These are phyloP conservation scores for Nycticebus coucang DNA, from an alignment of 2,113 vertebrate genomes.

Conservation along the genomic window DNA sequence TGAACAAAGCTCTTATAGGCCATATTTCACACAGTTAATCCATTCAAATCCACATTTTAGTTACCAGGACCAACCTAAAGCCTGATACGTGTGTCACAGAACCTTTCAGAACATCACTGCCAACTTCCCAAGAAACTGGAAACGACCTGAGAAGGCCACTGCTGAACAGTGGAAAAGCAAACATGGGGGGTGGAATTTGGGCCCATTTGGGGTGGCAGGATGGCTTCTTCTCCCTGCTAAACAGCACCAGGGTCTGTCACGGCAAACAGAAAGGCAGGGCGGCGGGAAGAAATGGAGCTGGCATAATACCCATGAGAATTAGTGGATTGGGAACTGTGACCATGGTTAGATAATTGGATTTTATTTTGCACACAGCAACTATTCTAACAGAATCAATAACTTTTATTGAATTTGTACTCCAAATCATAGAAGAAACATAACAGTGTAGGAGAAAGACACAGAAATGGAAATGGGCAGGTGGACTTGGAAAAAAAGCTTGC, in stretches of 20 bases:
- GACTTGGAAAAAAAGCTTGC: not conserved
- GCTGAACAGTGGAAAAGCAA: not conserved
- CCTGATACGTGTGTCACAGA: not conserved
- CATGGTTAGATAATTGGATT: not conserved
- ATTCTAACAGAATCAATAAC: not conserved
- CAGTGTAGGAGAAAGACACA: not conserved
- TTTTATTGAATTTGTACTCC: slow-evolving; percentile 20
- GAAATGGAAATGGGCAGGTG: not conserved
- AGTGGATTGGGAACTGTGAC: not conserved
- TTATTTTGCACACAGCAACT: not conserved
- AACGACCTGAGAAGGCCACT: not conserved
- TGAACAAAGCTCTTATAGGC: not conserved
- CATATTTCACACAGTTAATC: not conserved
- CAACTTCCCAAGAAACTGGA: not conserved
- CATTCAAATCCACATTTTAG: not conserved
- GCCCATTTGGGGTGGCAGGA: not conserved
- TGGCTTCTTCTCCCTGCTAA: not conserved
- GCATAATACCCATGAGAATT: not conserved
- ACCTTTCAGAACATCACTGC: not conserved
- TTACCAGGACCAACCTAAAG: not conserved
- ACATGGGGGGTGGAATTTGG: not conserved
- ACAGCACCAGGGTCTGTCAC: not conserved
- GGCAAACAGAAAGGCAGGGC: fast-evolving
- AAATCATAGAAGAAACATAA: slow-evolving; percentile 1
- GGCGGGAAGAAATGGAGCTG: not conserved